A percentile compares a stretch with the other conserved stretches of the same genome.
Evolutionary conservation across 2,888 invertebrate species (phyloP).

Genomic region (Hirtodrosophila duncani): DNA sequence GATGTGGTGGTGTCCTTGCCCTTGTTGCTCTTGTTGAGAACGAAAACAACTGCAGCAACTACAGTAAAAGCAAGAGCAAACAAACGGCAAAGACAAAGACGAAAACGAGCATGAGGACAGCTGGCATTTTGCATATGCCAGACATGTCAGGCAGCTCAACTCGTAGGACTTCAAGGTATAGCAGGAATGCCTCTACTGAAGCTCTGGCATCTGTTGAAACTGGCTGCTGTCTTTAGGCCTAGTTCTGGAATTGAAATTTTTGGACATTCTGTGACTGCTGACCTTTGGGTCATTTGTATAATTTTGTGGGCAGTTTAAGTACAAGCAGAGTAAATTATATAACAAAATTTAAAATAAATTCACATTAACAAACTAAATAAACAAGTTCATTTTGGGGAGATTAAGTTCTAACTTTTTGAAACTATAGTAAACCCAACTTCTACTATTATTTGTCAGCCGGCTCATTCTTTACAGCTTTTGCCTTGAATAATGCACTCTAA

Average conservation of each 20-base stretch:
- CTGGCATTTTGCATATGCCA: slow-evolving; percentile 58
- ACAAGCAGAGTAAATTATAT: too few species aligned
- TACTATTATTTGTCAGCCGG: too few species aligned
- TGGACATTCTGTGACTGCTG: background rate
- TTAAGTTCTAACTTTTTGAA: too few species aligned
- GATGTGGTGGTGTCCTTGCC: slow-evolving; percentile 53
- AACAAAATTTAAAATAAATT: too few species aligned
- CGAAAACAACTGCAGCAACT: slow-evolving; percentile 1
- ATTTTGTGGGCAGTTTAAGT: too few species aligned
- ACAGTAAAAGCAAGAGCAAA: slow-evolving; percentile 10
- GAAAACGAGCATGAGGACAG: slow-evolving; percentile 22
- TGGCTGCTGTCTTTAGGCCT: too few species aligned
- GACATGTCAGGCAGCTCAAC: slow-evolving; percentile 37
- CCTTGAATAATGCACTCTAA: slow-evolving; percentile 26
- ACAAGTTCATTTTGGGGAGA: too few species aligned
- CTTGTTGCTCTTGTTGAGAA: slow-evolving; percentile 40
- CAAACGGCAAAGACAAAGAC: slow-evolving; percentile 16
- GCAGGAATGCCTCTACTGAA: slow-evolving; percentile 35
- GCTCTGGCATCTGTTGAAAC: too few species aligned
- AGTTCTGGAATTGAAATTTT: background rate
- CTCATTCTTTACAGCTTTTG: slow-evolving; percentile 13
- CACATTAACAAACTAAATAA: too few species aligned
- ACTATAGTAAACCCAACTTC: too few species aligned
- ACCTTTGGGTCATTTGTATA: background rate
- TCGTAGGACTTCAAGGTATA: slow-evolving; percentile 10